Evolutionary conservation across 2,888 invertebrate genomes (phyloP), one percentile per base, ranked within the genome.

Genomic region (Ommatoiulus sabulosus): DNA sequence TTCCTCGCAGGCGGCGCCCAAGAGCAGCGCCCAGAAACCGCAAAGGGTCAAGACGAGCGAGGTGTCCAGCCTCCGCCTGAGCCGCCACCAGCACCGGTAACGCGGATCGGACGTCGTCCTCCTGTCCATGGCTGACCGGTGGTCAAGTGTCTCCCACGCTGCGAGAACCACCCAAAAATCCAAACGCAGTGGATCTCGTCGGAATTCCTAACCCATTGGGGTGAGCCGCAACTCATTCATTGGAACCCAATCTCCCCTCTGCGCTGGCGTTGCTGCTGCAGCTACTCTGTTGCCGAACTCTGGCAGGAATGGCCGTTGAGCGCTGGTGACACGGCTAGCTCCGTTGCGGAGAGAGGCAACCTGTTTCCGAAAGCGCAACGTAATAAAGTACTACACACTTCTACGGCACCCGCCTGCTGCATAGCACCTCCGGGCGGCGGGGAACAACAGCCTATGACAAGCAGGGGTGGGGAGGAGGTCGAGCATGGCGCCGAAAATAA

Each of bases 351-450:
- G 57, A 10, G 15, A 57, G 15, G 57, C 57, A 57, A 57, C 57
- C 57, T 57, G 57, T 57, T 57, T 57, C 57, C 10, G 15, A 10
- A 15, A 57, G 57, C 57, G 10, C 17, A 57, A 57, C 57, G 57
- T 57, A 57, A 57, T 57, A 57, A 57, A 57, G 57, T 57, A 57
- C 57, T 57, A 57, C 57, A 57, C 57, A 57, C 57, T 57, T 57
- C 57, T 57, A 57, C 15, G 57, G 57, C 57, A 57, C 57, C 57
- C 57, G 57, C 10, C 57, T 15, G 57, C 57, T 15, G 57, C 57
- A 57, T 57, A 57, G 15, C 57, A 57, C 57, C 57, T 57, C 57
- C 57, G 57, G 57, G 57, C 57, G 57, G 57, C 57, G 17, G 57
- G 15, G 15, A 57, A 57, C 57, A 57, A 57, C 57, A 57, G 57